These are phyloP conservation scores for Poeciliopsis presidionis DNA, from an alignment of 2,797 vertebrate species.

Conservation along the genomic window DNA sequence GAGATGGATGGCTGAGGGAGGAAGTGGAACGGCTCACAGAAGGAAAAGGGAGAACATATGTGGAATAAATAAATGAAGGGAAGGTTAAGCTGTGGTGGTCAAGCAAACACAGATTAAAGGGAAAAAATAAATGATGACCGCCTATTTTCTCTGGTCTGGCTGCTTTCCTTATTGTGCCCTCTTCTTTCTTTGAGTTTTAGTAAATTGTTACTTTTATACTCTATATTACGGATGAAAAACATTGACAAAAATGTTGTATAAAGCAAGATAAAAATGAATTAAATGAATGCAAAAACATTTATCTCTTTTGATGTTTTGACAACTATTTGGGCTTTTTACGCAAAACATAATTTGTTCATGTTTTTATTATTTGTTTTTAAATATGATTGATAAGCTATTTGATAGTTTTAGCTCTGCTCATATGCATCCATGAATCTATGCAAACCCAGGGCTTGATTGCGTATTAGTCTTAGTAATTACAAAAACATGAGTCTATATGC, in stretches of 20 bases:
- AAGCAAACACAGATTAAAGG: conserved; percentile 46
- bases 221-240: not conserved
- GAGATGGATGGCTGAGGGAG: conserved; percentile 30
- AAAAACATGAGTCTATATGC: not conserved
- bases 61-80: conserved; percentile 53
- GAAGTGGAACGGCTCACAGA: conserved; percentile 45
- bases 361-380: not conserved
- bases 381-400: not conserved
- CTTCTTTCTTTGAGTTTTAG: conserved; percentile 12
- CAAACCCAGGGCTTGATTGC: not conserved
- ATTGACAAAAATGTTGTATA: not conserved
- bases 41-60: conserved; percentile 49
- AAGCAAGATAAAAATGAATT: not conserved
- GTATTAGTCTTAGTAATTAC: conserved; percentile 27
- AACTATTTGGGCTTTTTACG: not conserved
- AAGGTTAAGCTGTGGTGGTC: conserved; percentile 51
- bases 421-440: not conserved
- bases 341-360: not conserved
- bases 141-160: conserved; percentile 15
- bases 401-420: conserved; percentile 11
- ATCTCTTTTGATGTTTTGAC: not conserved
- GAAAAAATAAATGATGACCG: conserved; percentile 1
- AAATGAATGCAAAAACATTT: not conserved
- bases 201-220: conserved; percentile 16
- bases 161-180: conserved; percentile 7